phyloP scores from a whole-genome alignment of 2,113 vertebrate genomes.

The Edolisoma coerulescens region DNA sequence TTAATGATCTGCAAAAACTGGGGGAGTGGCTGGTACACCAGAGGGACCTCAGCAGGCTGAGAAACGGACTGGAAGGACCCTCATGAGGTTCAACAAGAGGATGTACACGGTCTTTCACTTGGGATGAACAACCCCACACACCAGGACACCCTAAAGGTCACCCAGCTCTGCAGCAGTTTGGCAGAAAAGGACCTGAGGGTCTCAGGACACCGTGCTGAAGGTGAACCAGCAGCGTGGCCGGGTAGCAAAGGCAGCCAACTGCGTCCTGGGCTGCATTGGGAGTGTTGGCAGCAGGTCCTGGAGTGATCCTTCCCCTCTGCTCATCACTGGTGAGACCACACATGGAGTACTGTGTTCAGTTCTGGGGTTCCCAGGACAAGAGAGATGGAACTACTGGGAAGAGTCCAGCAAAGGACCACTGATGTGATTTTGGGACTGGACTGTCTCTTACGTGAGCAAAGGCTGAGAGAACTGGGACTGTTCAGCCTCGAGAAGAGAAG shows the following conservation, averaged over 20 bases:
- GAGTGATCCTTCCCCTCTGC: background rate
- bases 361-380: background rate
- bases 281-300: background rate
- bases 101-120: background rate
- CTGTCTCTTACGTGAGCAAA: background rate
- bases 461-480: background rate
- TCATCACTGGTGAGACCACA: background rate
- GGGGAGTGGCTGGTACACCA: background rate
- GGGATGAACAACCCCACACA: background rate
- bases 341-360: fast-evolving
- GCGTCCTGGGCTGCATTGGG: background rate
- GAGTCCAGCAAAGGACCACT: background rate
- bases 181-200: background rate
- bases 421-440: background rate
- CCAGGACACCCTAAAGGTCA: fast-evolving
- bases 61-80: background rate
- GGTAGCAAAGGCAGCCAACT: background rate
- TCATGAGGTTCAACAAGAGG: background rate
- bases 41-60: background rate
- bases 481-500: background rate
- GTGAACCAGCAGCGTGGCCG: fast-evolving
- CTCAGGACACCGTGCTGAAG: background rate
- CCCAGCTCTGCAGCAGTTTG: background rate
- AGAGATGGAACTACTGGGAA: background rate
- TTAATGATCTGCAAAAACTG: background rate